These are phyloP conservation scores for Pelvicachromis taeniatus DNA, from an alignment of 2,113 vertebrate species.

Conservation along the genomic window DNA sequence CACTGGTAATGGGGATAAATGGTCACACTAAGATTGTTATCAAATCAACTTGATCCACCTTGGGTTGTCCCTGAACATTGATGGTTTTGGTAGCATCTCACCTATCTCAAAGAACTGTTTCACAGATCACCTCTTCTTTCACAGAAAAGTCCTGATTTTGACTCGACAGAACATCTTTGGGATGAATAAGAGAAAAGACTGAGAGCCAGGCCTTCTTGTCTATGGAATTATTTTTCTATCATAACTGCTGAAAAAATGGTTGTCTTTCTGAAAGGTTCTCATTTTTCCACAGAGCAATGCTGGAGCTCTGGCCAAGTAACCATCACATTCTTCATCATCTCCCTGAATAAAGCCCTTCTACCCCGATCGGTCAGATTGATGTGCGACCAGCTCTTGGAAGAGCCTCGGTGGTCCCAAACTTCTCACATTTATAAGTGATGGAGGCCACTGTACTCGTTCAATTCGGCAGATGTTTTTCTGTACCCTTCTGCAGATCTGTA, in stretches of 20 bases:
- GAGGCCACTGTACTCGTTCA: background rate
- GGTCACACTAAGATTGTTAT: background rate
- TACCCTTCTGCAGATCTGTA: too few relatives aligned
- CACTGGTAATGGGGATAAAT: fast-evolving
- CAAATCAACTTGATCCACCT: background rate
- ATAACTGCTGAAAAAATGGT: background rate
- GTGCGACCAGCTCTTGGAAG: background rate
- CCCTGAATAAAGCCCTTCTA: background rate
- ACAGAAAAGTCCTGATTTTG: background rate
- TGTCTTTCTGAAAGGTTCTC: too few relatives aligned
- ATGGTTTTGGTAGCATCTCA: background rate
- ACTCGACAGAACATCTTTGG: background rate
- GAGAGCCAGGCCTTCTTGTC: background rate
- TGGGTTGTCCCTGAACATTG: background rate
- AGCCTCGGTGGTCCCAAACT: background rate
- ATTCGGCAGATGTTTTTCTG: too few relatives aligned
- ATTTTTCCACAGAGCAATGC: background rate
- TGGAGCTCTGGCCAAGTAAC: background rate
- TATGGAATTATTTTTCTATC: background rate
- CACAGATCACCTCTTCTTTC: background rate
- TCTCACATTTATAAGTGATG: background rate
- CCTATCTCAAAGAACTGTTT: background rate
- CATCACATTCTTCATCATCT: background rate
- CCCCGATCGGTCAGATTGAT: background rate
- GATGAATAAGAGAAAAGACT: background rate